These are phyloP conservation scores for Austrofundulus limnaeus DNA, from an alignment of 2,113 vertebrate genomes.

Conservation along the genomic window DNA sequence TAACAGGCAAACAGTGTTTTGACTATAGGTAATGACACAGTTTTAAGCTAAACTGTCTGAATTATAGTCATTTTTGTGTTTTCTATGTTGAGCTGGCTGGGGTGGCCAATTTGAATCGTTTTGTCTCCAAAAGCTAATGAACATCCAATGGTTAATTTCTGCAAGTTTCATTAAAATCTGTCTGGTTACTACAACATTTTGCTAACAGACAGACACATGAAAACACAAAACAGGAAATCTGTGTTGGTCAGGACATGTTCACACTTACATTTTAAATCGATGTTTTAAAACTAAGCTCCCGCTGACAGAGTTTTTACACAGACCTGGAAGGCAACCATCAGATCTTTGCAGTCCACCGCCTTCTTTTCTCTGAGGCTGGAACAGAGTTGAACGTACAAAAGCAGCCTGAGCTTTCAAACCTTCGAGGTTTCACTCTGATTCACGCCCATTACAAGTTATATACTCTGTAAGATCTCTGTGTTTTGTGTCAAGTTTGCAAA, in stretches of 20 bases:
- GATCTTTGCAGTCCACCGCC: constrained; percentile 68
- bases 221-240: background rate
- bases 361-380: constrained; percentile 72
- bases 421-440: background rate
- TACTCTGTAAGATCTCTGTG: constrained; percentile 13
- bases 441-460: background rate
- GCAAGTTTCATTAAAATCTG: no score
- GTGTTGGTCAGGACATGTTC: background rate
- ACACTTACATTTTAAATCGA: constrained; percentile 38
- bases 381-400: constrained; percentile 34
- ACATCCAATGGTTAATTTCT: no score
- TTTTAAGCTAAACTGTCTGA: no score
- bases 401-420: background rate
- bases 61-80: no score
- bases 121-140: no score
- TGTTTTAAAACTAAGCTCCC: constrained; percentile 50
- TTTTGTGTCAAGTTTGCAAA: background rate
- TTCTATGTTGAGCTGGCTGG: no score
- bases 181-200: no score
- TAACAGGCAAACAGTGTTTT: background rate
- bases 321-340: constrained; percentile 76
- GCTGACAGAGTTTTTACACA: constrained; percentile 75
- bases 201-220: no score
- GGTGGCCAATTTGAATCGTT: no score
- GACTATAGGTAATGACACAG: no score